Conservation (phyloP, 1,140 invertebrate species). For the Solen grandis region DNA sequence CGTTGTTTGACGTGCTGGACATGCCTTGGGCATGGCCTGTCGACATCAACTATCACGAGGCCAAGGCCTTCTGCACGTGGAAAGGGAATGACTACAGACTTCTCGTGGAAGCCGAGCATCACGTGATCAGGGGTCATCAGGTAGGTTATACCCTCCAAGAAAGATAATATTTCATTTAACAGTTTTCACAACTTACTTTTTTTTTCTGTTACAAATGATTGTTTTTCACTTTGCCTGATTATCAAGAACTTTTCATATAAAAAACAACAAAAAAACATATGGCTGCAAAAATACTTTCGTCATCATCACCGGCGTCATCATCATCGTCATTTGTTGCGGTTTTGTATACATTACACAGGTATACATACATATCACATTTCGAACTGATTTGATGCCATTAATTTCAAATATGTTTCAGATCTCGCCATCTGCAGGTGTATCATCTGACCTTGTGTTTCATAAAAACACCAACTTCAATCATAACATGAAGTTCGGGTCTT, state of each 20-base stretch:
- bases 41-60: conserved; percentile 80
- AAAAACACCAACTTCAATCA: conserved; percentile 66
- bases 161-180: background rate
- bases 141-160: conserved; percentile 46
- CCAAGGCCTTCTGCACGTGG: conserved; percentile 79
- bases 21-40: conserved; percentile 80
- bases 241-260: background rate
- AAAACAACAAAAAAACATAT: no score
- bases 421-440: conserved; percentile 49
- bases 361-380: background rate
- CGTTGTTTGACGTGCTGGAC: conserved; percentile 78
- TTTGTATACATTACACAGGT: background rate
- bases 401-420: conserved; percentile 45
- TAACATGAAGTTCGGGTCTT: conserved; percentile 76
- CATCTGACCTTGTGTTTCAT: conserved; percentile 71
- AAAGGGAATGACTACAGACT: conserved; percentile 75
- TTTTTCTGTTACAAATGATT: background rate
- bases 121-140: conserved; percentile 73
- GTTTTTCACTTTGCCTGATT: background rate
- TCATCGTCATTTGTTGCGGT: background rate
- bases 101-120: conserved; percentile 76
- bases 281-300: no score
- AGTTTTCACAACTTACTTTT: background rate
- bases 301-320: no score
- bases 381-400: background rate